Percentiles rank a stretch among this genome's conserved stretches.
These are phyloP conservation scores for Sicus ferrugineus DNA, from an alignment of 2,888 invertebrate species.

Conservation along the genomic window DNA sequence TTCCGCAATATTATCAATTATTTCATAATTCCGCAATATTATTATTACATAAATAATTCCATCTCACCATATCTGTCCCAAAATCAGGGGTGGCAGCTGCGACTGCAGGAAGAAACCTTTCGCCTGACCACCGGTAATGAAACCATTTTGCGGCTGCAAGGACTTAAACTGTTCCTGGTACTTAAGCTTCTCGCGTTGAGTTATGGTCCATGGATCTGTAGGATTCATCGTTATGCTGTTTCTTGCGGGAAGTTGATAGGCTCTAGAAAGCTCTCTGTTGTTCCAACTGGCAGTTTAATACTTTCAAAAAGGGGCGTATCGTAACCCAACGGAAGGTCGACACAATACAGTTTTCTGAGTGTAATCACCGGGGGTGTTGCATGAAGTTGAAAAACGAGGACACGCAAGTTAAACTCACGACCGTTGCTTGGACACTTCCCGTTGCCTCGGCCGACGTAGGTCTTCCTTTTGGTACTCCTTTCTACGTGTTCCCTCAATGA, in stretches of 20 bases:
- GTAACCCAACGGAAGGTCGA: neutral
- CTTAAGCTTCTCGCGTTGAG: conserved; percentile 84
- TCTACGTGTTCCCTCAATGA: neutral
- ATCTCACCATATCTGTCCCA: conserved; percentile 94
- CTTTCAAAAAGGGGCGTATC: neutral
- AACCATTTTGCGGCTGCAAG: conserved; percentile 85
- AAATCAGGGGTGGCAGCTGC: conserved; percentile 84
- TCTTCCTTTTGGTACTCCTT: neutral
- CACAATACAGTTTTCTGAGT: neutral
- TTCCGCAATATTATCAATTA: no score
- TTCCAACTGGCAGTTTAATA: neutral
- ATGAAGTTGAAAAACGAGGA: neutral
- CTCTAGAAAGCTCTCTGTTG: neutral
- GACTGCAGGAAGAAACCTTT: conserved; percentile 93
- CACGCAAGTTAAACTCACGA: neutral
- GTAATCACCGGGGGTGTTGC: neutral
- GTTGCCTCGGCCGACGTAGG: neutral
- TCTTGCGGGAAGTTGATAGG: no score
- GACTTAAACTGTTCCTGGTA: conserved; percentile 92
- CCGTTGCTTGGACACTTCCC: no score
- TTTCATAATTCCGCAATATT: no score
- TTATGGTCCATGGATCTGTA: conserved; percentile 86
- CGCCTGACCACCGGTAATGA: conserved; percentile 91
- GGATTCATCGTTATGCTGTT: conserved; percentile 56
- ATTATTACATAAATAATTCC: neutral